Percentiles rank a stretch among this genome's conserved stretches.
Conservation (phyloP, 1,140 invertebrate genomes). For the Drosophila kohkoa region DNA sequence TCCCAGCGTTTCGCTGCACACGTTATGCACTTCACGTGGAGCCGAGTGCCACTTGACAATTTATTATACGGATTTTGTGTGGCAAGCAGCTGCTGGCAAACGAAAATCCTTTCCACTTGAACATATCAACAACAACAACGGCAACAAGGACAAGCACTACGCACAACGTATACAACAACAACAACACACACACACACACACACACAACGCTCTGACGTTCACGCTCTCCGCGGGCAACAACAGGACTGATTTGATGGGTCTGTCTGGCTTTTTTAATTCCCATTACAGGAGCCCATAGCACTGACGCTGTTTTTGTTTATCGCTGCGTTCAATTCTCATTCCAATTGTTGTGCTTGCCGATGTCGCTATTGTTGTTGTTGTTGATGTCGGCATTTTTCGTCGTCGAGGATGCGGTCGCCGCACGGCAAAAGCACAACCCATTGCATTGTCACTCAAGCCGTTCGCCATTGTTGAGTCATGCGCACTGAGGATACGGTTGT, state of each 20-base stretch:
- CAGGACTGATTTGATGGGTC: constrained; percentile 64
- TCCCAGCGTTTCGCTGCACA: constrained; percentile 15
- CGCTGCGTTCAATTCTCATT: constrained; percentile 59
- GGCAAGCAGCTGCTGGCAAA: constrained; percentile 9
- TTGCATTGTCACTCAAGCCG: constrained; percentile 24
- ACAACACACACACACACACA: too few relatives aligned
- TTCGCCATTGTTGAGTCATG: constrained; percentile 62
- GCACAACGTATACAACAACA: background rate
- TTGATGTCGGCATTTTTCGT: constrained; percentile 76
- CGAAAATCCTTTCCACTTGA: constrained; percentile 21
- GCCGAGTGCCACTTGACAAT: background rate
- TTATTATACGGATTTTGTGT: constrained; percentile 2
- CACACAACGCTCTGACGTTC: too few relatives aligned
- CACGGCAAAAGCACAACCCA: constrained; percentile 24
- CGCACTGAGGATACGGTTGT: constrained; percentile 42
- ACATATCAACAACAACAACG: constrained; percentile 8
- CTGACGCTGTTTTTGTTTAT: constrained; percentile 75
- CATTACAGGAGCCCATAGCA: constrained; percentile 55
- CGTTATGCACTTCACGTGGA: constrained; percentile 16
- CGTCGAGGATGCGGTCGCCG: constrained; percentile 47
- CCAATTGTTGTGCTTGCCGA: constrained; percentile 37
- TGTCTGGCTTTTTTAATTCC: constrained; percentile 65
- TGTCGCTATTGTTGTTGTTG: constrained; percentile 44
- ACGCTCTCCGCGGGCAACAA: constrained; percentile 54
- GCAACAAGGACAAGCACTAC: constrained; percentile 4